phyloP scores from a whole-genome alignment of 1,140 invertebrate genomes.

The Sycophila sp. region DNA sequence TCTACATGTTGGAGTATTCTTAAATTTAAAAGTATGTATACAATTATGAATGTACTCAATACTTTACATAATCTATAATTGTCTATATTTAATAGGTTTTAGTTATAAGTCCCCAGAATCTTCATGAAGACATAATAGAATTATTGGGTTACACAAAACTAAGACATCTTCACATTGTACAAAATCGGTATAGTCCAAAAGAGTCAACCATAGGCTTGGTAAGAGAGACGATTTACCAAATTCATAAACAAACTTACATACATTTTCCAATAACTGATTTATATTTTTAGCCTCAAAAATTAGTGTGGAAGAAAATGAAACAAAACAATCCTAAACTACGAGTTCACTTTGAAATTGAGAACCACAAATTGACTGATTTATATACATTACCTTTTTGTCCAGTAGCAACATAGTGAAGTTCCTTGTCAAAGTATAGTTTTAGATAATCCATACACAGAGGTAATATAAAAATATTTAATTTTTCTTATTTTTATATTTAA shows the following conservation, averaged over 20 bases:
- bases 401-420: slow-evolving; percentile 69
- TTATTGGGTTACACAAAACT: slow-evolving; percentile 75
- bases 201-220: slow-evolving; percentile 64
- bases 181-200: slow-evolving; percentile 77
- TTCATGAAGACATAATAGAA: slow-evolving; percentile 80
- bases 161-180: slow-evolving; percentile 79
- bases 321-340: slow-evolving; percentile 67
- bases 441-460: slow-evolving; percentile 72
- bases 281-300: slow-evolving; percentile 57
- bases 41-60: slow-evolving; percentile 5
- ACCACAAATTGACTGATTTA: slow-evolving; percentile 63
- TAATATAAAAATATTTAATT: slow-evolving; percentile 46
- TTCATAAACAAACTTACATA: background rate
- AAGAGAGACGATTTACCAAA: slow-evolving; percentile 31
- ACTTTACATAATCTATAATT: slow-evolving; percentile 1
- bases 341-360: slow-evolving; percentile 72
- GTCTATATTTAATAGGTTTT: slow-evolving; percentile 69
- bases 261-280: background rate
- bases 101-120: slow-evolving; percentile 82
- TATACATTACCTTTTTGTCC: slow-evolving; percentile 60
- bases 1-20: slow-evolving; percentile 80
- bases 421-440: slow-evolving; percentile 77
- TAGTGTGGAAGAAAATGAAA: slow-evolving; percentile 67
- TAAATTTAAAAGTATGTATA: slow-evolving; percentile 75
- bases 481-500: background rate